Evolutionary conservation across 2,888 invertebrate species (phyloP), one percentile per base, ranked within the genome.

Genomic region (Leptinotarsa juncta): DNA sequence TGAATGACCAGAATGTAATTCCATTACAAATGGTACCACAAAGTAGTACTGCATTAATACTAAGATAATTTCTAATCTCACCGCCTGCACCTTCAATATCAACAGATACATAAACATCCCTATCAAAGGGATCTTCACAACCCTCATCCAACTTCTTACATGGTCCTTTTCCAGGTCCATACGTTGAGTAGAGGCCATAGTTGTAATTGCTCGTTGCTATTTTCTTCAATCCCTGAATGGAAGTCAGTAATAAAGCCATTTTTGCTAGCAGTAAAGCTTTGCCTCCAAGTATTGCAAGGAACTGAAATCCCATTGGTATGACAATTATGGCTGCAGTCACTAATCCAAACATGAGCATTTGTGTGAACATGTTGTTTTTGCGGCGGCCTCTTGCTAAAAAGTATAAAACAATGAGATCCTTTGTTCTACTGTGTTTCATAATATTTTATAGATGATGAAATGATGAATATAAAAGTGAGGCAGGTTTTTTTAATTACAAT

Each of bases 301-400:
- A 93, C 86, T 96, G 95, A 85, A 96, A 96, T 16, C 95, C 95
- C 92, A 95, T 92, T 0, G 95, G 95, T 16, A 95, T 89, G 0
- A 95, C 85, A 4, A 95, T 92, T 85, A 94, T 92, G 1, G 94
- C 93, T 84, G 95, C 91, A 18, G 95, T 92, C 48, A 95, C 90
- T 20, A 94, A 88, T 0, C 94, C 95, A 84, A 95, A 94, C 90
- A 95, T 92, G 91, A 95, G 91, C 88, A 95, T 91, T 0, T 94
- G 93, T 88, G 94, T 90, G 90, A 95, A 92, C 65, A 91, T 90
- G 65, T 92, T 91, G 71, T 92, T 90, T 5, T 92, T 90, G 49
- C 92, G 90, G 0, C 92, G 90, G 57, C 92, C 90, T 88, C 91
- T 84, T 65, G 82, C 84, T 82, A 70, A 62, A 75, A 77, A 71